These are phyloP conservation scores for Entelurus aequoreus DNA, from an alignment of 2,113 vertebrate species.

Conservation along the genomic window DNA sequence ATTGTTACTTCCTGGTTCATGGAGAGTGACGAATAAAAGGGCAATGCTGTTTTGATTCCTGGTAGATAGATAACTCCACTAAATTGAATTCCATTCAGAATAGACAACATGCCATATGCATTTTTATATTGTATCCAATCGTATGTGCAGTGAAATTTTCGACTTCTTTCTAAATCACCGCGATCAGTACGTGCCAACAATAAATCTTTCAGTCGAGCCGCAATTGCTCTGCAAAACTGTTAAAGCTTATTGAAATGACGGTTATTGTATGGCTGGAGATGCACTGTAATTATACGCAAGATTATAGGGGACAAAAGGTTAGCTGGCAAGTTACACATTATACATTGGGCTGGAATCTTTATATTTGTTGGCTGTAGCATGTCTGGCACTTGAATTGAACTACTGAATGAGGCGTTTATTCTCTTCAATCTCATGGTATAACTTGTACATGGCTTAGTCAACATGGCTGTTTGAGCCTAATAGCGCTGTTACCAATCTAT, in stretches of 20 bases:
- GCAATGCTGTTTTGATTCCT: too few relatives aligned
- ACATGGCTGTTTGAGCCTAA: too few relatives aligned
- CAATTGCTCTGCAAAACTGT: too few relatives aligned
- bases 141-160: too few relatives aligned
- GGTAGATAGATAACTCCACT: too few relatives aligned
- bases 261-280: neutral
- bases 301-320: conserved; percentile 8
- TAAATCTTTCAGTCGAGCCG: neutral
- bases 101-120: too few relatives aligned
- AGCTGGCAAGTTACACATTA: neutral
- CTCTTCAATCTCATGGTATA: neutral
- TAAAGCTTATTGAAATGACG: neutral
- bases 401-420: neutral
- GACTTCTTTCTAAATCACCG: neutral
- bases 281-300: conserved; percentile 1
- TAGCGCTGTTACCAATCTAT: neutral
- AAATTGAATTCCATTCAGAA: too few relatives aligned
- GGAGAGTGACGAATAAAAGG: too few relatives aligned
- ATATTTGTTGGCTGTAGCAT: neutral
- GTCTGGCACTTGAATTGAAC: neutral
- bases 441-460: neutral
- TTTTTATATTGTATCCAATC: too few relatives aligned
- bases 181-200: neutral
- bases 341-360: neutral
- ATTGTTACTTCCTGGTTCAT: too few relatives aligned